These are phyloP conservation scores for Promerops cafer DNA, from an alignment of 2,113 vertebrate species.

Conservation along the genomic window DNA sequence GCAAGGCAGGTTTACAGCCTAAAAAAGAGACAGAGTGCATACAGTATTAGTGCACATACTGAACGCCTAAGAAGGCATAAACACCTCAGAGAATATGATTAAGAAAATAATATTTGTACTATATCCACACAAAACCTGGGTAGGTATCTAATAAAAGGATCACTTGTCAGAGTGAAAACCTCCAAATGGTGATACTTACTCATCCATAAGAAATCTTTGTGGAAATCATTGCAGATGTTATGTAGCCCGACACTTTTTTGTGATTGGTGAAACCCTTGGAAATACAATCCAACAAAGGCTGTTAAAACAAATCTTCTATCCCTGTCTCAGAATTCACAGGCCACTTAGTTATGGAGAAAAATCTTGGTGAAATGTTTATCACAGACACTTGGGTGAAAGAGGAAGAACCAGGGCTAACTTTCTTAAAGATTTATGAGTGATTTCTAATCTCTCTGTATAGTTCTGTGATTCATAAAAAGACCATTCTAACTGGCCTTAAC, in stretches of 20 bases:
- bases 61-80: neutral
- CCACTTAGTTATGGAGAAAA: neutral
- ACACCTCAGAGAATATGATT: neutral
- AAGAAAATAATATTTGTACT: neutral
- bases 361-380: neutral
- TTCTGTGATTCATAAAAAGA: neutral
- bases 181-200: accelerated
- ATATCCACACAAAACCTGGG: neutral
- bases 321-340: neutral
- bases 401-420: neutral
- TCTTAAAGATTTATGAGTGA: neutral
- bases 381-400: neutral
- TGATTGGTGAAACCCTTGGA: neutral
- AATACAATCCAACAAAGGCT: neutral
- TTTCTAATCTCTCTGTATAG: neutral
- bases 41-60: neutral
- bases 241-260: neutral
- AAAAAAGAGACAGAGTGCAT: neutral
- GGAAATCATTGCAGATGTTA: neutral
- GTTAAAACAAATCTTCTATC: neutral
- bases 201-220: neutral
- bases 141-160: neutral
- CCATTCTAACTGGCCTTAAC: neutral
- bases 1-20: neutral
- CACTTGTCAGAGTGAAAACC: neutral